These are phyloP conservation scores for Melipona quadrifasciata DNA, from an alignment of 1,140 invertebrate genomes.

Conservation along the genomic window DNA sequence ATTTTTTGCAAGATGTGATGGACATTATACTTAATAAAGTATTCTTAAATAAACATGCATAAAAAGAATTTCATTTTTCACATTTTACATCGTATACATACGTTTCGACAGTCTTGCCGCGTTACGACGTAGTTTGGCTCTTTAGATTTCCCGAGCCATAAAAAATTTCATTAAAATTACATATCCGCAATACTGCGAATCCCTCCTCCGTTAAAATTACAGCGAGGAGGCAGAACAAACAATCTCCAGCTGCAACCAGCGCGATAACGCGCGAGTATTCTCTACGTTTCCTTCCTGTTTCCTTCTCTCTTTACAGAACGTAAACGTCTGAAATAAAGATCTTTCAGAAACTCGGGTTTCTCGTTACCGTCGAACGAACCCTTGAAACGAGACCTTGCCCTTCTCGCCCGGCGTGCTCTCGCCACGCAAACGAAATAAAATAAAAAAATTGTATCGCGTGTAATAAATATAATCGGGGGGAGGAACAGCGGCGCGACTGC, in stretches of 20 bases:
- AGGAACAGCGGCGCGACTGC: slow-evolving; percentile 18
- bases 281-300: neutral
- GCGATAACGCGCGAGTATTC: neutral
- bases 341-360: slow-evolving; percentile 22
- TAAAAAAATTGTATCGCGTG: slow-evolving; percentile 34
- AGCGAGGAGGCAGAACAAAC: neutral
- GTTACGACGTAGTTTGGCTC: neutral
- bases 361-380: neutral
- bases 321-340: slow-evolving; percentile 16
- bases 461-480: slow-evolving; percentile 44
- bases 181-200: neutral
- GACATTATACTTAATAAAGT: no score
- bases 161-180: neutral
- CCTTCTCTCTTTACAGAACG: neutral
- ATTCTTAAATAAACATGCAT: no score
- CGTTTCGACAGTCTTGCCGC: no score
- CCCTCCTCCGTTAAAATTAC: neutral
- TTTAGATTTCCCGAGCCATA: neutral
- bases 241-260: neutral
- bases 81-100: no score
- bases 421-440: slow-evolving; percentile 13
- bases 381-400: slow-evolving; percentile 31
- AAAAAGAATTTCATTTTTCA: no score
- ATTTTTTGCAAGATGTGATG: no score
- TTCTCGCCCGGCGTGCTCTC: neutral